Evolutionary conservation across 2,888 invertebrate genomes (phyloP), one percentile per base, ranked within the genome.

Genomic region (Metellina segmentata): DNA sequence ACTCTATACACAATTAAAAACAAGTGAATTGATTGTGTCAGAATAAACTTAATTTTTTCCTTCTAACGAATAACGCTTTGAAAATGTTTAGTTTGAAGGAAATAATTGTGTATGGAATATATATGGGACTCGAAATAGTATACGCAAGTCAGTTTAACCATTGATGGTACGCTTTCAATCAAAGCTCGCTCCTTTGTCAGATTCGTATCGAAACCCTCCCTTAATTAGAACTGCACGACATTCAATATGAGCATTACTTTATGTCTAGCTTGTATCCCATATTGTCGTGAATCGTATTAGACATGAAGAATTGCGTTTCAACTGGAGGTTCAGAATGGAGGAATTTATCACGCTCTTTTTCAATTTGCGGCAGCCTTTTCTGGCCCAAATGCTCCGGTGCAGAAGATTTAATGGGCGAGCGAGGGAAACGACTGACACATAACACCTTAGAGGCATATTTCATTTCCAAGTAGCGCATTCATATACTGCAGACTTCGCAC

Each of bases 361-460:
- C 34, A 85, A 85, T 85, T 34, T 75, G 53, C 19, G 16, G 8
- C 53, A 20, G 20, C 11, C 20, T 81, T 82, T 72, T 49, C n/a
- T 51, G 19, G 7, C 71, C 9, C 19, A 71, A 82, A 49, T 72
- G 49, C 51, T 52, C 13, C 16, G 20, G 71, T 20, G 72, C 72
- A 20, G 72, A 78, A 49, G 19, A 78, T 78, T 78, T 78, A 78
- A 78, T 78, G 51, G 52, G 16, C 78, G n/a, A 19, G 9, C 75
- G 6, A n/a, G n/a, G 19, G 82, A 72, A 72, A 19, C 9, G 71
- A 52, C 9, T 19, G 71, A 72, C 52, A 82, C 20, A 51, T 72
- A 82, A 82, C 82, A 82, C 52, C 75, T 48, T 16, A 34, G 52
- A 61, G 8, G 53, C 75, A 85, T 75, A 85, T 85, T 85, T 85